Percentiles rank a stretch among this genome's conserved stretches.
These are phyloP conservation scores for Atractosteus spatula DNA, from an alignment of 2,113 vertebrate genomes.

Conservation along the genomic window DNA sequence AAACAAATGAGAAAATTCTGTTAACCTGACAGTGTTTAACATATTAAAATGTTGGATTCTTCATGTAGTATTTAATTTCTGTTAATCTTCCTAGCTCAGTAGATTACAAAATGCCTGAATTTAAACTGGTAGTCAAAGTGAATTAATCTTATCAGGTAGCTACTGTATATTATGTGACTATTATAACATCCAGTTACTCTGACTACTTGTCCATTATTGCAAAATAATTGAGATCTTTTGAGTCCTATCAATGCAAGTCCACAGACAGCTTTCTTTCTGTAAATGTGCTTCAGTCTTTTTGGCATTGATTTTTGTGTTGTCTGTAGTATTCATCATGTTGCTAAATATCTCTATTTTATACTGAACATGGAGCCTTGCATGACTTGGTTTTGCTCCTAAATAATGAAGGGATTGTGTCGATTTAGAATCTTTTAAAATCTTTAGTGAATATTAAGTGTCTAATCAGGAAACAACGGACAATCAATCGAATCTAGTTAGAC, in stretches of 20 bases:
- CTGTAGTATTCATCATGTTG: neutral
- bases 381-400: neutral
- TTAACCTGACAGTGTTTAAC: too few species aligned
- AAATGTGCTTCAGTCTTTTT: too few species aligned
- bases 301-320: too few species aligned
- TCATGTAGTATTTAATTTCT: slow-evolving; percentile 18
- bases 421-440: neutral
- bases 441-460: neutral
- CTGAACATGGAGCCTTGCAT: neutral
- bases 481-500: neutral
- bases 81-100: slow-evolving; percentile 36
- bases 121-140: slow-evolving; percentile 24
- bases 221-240: too few species aligned
- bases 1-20: too few species aligned
- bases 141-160: slow-evolving; percentile 26
- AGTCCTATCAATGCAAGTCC: too few species aligned
- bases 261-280: neutral
- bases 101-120: slow-evolving; percentile 27
- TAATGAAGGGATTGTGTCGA: neutral
- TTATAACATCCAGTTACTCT: neutral
- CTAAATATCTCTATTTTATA: neutral
- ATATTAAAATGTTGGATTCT: neutral
- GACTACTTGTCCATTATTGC: too few species aligned
- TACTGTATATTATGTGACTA: slow-evolving; percentile 2
- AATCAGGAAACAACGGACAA: neutral